phyloP scores from a whole-genome alignment of 1,140 invertebrate species.

The Orussus abietinus region DNA sequence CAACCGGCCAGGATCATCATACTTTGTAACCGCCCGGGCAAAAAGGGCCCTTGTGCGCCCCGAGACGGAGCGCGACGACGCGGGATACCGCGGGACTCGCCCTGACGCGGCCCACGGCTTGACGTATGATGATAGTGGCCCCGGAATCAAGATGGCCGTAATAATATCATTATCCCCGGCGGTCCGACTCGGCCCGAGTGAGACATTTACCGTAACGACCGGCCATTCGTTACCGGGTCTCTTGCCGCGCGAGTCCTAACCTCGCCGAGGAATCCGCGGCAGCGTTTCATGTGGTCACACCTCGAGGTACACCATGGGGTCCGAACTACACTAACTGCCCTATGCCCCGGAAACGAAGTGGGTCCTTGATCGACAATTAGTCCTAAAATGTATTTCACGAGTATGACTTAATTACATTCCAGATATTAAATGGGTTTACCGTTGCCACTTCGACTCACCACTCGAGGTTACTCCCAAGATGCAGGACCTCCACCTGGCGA shows the following conservation, averaged over 20 bases:
- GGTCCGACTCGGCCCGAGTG: conserved; percentile 31
- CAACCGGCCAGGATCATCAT: conserved; percentile 36
- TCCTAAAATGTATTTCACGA: no score
- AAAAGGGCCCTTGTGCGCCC: conserved; percentile 24
- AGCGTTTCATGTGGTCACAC: no score
- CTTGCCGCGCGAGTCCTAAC: conserved; percentile 17
- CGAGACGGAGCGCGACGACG: conserved; percentile 36
- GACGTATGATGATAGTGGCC: conserved; percentile 45
- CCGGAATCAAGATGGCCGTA: conserved; percentile 44
- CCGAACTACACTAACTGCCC: no score
- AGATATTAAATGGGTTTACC: no score
- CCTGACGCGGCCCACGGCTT: conserved; percentile 28
- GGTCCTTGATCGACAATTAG: no score
- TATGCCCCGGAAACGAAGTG: no score
- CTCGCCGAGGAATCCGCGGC: conserved; percentile 8
- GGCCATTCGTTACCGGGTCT: conserved; percentile 31
- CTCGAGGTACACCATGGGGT: no score
- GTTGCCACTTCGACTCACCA: no score
- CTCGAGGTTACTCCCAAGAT: no score
- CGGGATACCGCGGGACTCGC: conserved; percentile 33
- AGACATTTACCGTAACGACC: conserved; percentile 38
- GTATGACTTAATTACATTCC: no score
- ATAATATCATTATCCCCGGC: conserved; percentile 46
- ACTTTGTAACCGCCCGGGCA: conserved; percentile 41
- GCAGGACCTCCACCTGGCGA: no score